Conservation (phyloP, 1,140 invertebrate genomes). For the Bombus waltoni region DNA sequence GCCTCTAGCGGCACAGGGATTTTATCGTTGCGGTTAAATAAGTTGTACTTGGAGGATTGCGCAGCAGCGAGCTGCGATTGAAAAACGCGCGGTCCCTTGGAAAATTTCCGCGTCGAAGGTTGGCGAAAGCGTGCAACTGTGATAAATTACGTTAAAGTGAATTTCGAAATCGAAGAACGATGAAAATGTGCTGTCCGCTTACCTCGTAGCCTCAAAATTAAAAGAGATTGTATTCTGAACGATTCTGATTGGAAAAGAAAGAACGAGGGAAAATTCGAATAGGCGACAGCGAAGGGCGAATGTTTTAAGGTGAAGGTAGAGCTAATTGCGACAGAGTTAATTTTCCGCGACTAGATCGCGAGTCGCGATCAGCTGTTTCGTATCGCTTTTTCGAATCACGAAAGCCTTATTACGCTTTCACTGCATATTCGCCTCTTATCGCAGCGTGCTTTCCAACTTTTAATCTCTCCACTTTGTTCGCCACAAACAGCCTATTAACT, state of each 20-base stretch:
- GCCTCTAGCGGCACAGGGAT: not conserved
- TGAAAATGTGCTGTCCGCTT: no score
- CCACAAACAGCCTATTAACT: not conserved
- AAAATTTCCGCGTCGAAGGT: no score
- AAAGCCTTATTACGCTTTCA: not conserved
- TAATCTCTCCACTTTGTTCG: not conserved
- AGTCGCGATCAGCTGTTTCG: not conserved
- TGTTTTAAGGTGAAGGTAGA: not conserved
- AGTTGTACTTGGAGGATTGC: accelerated
- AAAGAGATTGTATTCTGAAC: not conserved
- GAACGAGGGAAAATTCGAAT: not conserved
- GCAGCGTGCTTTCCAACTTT: not conserved
- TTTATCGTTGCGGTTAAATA: not conserved
- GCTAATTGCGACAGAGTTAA: not conserved
- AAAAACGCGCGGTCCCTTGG: accelerated
- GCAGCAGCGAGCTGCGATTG: no score
- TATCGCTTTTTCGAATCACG: not conserved
- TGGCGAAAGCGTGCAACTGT: no score
- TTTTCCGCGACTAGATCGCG: not conserved
- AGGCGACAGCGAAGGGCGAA: not conserved
- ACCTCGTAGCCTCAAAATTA: no score
- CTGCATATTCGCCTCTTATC: not conserved
- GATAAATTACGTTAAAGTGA: no score
- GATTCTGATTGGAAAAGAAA: not conserved
- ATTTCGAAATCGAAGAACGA: no score